phyloP scores from a whole-genome alignment of 2,113 vertebrate species.

The Martes martes region DNA sequence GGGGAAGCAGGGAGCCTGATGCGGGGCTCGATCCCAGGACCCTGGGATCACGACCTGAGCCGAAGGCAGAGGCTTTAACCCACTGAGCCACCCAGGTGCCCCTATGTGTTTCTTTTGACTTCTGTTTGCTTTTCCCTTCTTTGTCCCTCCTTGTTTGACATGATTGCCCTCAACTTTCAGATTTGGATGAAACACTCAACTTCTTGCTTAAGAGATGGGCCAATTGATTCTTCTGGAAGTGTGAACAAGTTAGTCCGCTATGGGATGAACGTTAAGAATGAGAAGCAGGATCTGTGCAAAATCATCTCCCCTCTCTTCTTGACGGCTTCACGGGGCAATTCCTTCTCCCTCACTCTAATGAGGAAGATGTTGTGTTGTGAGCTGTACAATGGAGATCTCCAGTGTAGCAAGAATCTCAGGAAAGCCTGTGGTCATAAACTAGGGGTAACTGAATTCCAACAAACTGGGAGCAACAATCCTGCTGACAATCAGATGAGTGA shows the following conservation, averaged over 20 bases:
- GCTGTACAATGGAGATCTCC: neutral
- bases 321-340: neutral
- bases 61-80: too few species aligned
- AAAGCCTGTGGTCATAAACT: neutral
- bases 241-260: neutral
- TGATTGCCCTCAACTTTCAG: neutral
- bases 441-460: neutral
- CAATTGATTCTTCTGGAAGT: neutral
- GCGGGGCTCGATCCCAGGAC: too few species aligned
- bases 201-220: neutral
- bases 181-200: neutral
- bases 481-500: rapidly evolving
- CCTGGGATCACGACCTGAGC: too few species aligned
- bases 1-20: too few species aligned
- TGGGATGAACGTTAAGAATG: neutral
- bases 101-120: neutral
- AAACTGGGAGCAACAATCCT: neutral
- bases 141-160: neutral
- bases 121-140: neutral
- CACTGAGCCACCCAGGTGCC: too few species aligned
- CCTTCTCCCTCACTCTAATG: neutral
- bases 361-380: neutral
- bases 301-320: neutral
- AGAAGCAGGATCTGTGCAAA: neutral
- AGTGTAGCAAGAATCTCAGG: neutral